Evolutionary conservation across 2,113 vertebrate genomes (phyloP).

Genomic region (Bostrychus sinensis): DNA sequence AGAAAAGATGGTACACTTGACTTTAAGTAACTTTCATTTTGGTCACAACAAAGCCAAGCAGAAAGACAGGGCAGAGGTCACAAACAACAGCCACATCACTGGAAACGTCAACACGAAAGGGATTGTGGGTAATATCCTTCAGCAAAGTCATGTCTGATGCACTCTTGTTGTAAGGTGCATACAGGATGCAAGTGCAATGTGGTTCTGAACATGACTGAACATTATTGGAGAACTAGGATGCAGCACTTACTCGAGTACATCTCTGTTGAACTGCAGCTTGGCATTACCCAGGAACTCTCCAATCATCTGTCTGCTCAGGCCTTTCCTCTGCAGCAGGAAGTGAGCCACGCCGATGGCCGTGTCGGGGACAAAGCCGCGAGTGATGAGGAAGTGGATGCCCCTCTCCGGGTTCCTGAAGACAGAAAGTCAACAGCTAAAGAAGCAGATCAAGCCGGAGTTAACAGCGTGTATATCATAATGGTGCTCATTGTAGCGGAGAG

Average conservation of each 20-base stretch:
- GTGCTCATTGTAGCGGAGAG: conserved; percentile 28
- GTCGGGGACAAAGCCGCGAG: conserved; percentile 95
- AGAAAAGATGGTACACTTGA: too few species aligned
- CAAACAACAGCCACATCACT: background rate
- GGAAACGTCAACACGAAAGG: background rate
- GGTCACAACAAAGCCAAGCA: too few species aligned
- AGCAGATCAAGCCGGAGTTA: conserved; percentile 22
- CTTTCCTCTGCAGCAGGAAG: conserved; percentile 94
- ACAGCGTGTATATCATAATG: conserved; percentile 13
- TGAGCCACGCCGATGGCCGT: conserved; percentile 97
- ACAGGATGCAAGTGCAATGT: too few species aligned
- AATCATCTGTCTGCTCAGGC: conserved; percentile 83
- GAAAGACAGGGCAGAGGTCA: too few species aligned
- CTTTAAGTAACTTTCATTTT: too few species aligned
- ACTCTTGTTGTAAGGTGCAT: too few species aligned
- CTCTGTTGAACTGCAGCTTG: conserved; percentile 84
- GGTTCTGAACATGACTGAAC: too few species aligned
- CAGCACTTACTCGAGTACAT: conserved; percentile 80
- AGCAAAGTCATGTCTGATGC: background rate
- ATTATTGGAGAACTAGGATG: too few species aligned
- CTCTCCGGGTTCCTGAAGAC: conserved; percentile 93
- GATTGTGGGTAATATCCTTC: background rate
- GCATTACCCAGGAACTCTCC: conserved; percentile 83
- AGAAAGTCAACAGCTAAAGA: conserved; percentile 19
- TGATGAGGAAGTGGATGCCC: conserved; percentile 97